These are phyloP conservation scores for Carpatolechia fugitivella DNA, from an alignment of 2,888 invertebrate genomes.

Conservation along the genomic window DNA sequence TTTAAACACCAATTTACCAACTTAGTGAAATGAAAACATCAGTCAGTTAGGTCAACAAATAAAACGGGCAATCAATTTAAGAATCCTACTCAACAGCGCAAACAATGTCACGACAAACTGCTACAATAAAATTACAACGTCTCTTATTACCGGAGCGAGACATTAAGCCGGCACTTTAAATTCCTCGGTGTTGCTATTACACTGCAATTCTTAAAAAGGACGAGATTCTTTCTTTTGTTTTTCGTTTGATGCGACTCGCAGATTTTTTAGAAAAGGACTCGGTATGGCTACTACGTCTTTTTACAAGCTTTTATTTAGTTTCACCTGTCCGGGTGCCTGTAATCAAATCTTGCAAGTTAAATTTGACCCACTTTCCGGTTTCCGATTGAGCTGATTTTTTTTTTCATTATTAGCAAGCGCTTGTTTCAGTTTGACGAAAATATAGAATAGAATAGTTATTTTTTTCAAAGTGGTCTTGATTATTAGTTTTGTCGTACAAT, in stretches of 20 bases:
- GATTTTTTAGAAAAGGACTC: not conserved
- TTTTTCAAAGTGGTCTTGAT: too few relatives aligned
- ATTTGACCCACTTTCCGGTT: too few relatives aligned
- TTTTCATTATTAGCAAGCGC: too few relatives aligned
- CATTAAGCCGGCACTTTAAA: slow-evolving; percentile 17
- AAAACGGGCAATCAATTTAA: not conserved
- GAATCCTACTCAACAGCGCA: not conserved
- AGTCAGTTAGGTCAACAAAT: not conserved
- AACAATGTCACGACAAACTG: slow-evolving; percentile 2
- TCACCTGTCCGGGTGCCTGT: too few relatives aligned
- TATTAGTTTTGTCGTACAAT: too few relatives aligned
- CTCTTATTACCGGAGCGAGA: slow-evolving; percentile 12
- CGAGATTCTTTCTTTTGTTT: slow-evolving; percentile 18
- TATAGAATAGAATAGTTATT: too few relatives aligned
- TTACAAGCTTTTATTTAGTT: too few relatives aligned
- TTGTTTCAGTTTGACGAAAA: too few relatives aligned
- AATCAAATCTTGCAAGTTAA: too few relatives aligned
- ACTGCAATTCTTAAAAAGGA: not conserved
- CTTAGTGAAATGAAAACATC: not conserved
- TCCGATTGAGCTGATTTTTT: too few relatives aligned
- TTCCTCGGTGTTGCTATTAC: slow-evolving; percentile 10
- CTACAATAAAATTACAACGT: slow-evolving; percentile 13
- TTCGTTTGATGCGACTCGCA: not conserved
- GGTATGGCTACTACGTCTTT: too few relatives aligned
- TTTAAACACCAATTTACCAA: too few relatives aligned